Evolutionary conservation across 2,113 vertebrate species (phyloP).

Genomic region (Nibea coibor): DNA sequence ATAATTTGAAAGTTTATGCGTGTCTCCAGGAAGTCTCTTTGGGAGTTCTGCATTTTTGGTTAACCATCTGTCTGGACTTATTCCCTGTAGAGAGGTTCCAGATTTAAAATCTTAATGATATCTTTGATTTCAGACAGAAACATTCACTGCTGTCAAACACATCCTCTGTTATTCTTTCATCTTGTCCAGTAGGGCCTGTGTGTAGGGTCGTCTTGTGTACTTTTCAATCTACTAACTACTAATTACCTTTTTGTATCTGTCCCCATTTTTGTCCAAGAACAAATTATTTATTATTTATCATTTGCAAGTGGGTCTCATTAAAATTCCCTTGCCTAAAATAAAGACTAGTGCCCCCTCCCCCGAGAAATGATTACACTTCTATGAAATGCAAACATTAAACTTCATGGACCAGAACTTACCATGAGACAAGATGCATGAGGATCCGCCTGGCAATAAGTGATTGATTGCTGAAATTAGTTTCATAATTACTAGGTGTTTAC

Average conservation of each 20-base stretch:
- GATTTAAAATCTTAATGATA: neutral
- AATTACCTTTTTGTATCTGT: too few relatives aligned
- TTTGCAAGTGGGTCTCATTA: too few relatives aligned
- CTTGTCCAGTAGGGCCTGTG: neutral
- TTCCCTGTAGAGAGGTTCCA: conserved; percentile 23
- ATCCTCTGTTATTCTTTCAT: neutral
- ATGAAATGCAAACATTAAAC: too few relatives aligned
- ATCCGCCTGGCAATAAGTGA: neutral
- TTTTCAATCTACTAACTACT: neutral
- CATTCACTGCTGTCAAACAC: neutral
- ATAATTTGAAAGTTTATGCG: conserved; percentile 31
- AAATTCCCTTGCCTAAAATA: too few relatives aligned
- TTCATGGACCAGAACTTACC: neutral
- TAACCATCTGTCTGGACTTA: conserved; percentile 38
- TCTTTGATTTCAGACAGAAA: conserved; percentile 15
- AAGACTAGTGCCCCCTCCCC: too few relatives aligned
- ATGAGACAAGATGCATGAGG: neutral
- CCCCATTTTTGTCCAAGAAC: too few relatives aligned
- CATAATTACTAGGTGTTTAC: too few relatives aligned
- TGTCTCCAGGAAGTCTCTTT: conserved; percentile 16
- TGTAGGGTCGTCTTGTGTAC: neutral
- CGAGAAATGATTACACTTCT: too few relatives aligned
- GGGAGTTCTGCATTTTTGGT: conserved; percentile 25
- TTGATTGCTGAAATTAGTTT: neutral
- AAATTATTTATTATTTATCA: neutral